phyloP scores from a whole-genome alignment of 1,140 invertebrate species.

The Hypsibius dujardini region DNA sequence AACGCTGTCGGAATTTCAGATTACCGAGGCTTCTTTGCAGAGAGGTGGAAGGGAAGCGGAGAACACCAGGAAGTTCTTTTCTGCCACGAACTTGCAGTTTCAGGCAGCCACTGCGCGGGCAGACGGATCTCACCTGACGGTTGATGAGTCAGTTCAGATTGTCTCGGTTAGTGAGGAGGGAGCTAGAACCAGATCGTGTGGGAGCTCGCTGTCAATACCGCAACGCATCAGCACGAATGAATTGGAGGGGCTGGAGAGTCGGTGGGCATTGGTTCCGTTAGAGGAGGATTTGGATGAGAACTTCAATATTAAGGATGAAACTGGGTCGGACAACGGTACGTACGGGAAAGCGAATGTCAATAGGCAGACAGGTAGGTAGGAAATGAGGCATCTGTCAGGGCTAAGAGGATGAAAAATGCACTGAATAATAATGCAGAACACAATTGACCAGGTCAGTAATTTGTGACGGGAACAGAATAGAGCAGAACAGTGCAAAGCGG shows the following conservation, averaged over 20 bases:
- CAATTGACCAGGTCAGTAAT: too few species aligned
- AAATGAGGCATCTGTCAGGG: too few species aligned
- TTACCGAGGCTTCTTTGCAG: background rate
- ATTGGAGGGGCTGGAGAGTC: background rate
- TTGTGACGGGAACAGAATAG: too few species aligned
- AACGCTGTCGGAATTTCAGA: background rate
- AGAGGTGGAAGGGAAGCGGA: background rate
- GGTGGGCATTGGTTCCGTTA: background rate
- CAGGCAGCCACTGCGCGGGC: background rate
- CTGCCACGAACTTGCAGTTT: background rate
- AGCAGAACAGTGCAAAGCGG: too few species aligned
- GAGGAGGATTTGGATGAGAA: background rate
- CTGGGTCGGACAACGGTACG: too few species aligned
- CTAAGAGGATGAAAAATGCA: too few species aligned
- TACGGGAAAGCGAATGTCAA: too few species aligned
- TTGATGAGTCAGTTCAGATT: background rate
- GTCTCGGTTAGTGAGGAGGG: background rate
- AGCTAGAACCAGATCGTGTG: background rate
- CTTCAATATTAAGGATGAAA: too few species aligned
- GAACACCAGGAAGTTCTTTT: conserved; percentile 13
- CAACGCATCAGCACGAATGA: background rate
- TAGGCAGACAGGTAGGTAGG: too few species aligned
- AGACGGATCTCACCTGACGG: background rate
- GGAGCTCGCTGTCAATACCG: background rate
- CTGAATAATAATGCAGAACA: too few species aligned